Percentiles rank a stretch among this genome's conserved stretches.
These are phyloP conservation scores for Thunnus albacares DNA, from an alignment of 2,797 vertebrate genomes.

Conservation along the genomic window DNA sequence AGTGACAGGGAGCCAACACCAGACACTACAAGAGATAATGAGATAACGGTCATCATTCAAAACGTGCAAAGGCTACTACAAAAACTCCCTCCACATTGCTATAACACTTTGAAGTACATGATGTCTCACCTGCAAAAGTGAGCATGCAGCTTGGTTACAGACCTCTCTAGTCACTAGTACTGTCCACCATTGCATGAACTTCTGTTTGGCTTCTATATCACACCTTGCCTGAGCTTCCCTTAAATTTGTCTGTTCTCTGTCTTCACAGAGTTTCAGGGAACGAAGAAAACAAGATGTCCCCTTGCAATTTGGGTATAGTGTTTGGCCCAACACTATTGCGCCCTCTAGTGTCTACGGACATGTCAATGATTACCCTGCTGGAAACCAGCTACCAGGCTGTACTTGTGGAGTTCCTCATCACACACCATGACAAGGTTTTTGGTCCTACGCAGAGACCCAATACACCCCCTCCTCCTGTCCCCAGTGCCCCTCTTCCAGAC, in stretches of 20 bases:
- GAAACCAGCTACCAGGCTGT: constrained; percentile 93
- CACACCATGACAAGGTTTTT: constrained; percentile 88
- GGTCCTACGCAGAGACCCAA: constrained; percentile 72
- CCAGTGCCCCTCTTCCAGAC: constrained; percentile 77
- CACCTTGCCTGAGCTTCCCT: background rate
- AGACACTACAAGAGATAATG: constrained; percentile 54
- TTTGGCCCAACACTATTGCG: constrained; percentile 95
- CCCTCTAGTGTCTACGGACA: constrained; percentile 81
- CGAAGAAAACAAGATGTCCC: constrained; percentile 94
- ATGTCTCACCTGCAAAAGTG: constrained; percentile 90
- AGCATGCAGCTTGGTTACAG: constrained; percentile 24
- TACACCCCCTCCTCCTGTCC: constrained; percentile 76
- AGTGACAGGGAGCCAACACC: constrained; percentile 70
- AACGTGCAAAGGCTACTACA: constrained; percentile 76
- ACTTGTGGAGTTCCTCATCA: constrained; percentile 93
- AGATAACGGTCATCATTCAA: constrained; percentile 62
- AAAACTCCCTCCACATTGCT: constrained; percentile 86
- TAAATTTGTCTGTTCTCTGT: constrained; percentile 25
- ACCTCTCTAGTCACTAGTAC: background rate
- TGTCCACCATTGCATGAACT: background rate
- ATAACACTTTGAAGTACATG: constrained; percentile 90
- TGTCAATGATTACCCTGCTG: constrained; percentile 88
- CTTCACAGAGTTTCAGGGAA: constrained; percentile 89
- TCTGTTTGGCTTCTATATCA: background rate
- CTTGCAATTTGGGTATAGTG: constrained; percentile 94